Percentiles rank a stretch among this genome's conserved stretches.
phyloP scores from a whole-genome alignment of 2,797 vertebrate genomes.

The Salmo trutta region DNA sequence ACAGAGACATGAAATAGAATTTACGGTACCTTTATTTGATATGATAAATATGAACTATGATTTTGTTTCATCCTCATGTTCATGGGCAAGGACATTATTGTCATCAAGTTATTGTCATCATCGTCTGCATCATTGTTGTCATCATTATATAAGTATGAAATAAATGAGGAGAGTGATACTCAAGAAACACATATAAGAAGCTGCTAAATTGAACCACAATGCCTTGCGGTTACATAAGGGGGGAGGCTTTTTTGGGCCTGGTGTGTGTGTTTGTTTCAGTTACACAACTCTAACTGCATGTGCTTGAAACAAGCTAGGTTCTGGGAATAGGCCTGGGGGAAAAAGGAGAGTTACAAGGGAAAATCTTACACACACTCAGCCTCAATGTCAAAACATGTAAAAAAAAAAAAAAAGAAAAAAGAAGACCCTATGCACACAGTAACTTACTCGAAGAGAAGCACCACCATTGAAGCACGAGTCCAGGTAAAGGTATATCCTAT shows the following conservation, averaged over 20 bases:
- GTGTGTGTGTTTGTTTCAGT: constrained; percentile 13
- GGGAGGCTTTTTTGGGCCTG: constrained; percentile 11
- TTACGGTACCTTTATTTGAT: not conserved
- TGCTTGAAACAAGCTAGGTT: constrained; percentile 56
- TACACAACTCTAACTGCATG: constrained; percentile 32
- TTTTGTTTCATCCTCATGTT: no score
- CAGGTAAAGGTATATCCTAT: not conserved
- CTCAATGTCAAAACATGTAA: constrained; percentile 10
- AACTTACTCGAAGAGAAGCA: constrained; percentile 17
- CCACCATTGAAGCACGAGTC: constrained; percentile 2
- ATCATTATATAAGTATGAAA: not conserved
- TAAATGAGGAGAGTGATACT: not conserved
- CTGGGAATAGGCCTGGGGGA: constrained; percentile 49
- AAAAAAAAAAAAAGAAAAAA: no score
- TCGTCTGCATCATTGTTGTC: not conserved
- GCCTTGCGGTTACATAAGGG: constrained; percentile 40
- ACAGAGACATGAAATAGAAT: not conserved
- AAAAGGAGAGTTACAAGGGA: constrained; percentile 39
- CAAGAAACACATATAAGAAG: not conserved
- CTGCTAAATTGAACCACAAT: constrained; percentile 15
- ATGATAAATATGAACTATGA: no score
- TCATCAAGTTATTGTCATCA: not conserved
- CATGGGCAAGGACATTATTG: no score
- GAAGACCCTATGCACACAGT: constrained; percentile 23
- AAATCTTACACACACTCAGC: constrained; percentile 40